These are phyloP conservation scores for Ataeniobius toweri DNA, from an alignment of 2,797 vertebrate species.

Conservation along the genomic window DNA sequence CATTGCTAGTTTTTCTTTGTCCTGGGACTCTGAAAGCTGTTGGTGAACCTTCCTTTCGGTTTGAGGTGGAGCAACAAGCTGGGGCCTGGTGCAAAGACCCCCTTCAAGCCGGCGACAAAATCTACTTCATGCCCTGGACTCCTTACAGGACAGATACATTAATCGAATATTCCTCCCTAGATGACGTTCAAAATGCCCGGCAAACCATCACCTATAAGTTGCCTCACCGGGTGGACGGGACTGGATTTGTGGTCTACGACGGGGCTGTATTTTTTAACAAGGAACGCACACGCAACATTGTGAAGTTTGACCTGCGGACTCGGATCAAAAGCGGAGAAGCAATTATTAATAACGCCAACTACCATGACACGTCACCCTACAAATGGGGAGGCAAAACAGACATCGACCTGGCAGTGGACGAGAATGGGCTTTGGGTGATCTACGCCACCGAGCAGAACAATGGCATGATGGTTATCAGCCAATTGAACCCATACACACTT, in stretches of 20 bases:
- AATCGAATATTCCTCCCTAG: slow-evolving; percentile 95
- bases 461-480: slow-evolving; percentile 98
- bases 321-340: slow-evolving; percentile 99
- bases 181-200: slow-evolving; percentile 94
- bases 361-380: slow-evolving; percentile 98
- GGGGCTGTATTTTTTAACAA: slow-evolving; percentile 99
- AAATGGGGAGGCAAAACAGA: slow-evolving; percentile 99
- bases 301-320: slow-evolving; percentile 98
- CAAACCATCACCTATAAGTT: slow-evolving; percentile 97
- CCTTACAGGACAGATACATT: slow-evolving; percentile 98
- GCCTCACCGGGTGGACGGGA: slow-evolving; percentile 96
- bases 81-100: slow-evolving; percentile 99
- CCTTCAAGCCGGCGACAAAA: slow-evolving; percentile 98
- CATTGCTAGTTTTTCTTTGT: slow-evolving; percentile 99
- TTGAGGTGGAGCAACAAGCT: slow-evolving; percentile 98
- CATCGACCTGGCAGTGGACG: slow-evolving; percentile 97
- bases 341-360: slow-evolving; percentile 99
- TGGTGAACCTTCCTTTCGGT: slow-evolving; percentile 95
- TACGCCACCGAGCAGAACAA: slow-evolving; percentile 99
- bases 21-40: slow-evolving; percentile 99
- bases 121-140: slow-evolving; percentile 99
- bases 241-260: slow-evolving; percentile 98
- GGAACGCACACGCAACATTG: slow-evolving; percentile 97
- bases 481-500: slow-evolving; percentile 96
- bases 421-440: slow-evolving; percentile 98